Base-by-base conservation (phyloP, 2,113 vertebrate genomes). In the Urocynchramus pylzowi region DNA sequence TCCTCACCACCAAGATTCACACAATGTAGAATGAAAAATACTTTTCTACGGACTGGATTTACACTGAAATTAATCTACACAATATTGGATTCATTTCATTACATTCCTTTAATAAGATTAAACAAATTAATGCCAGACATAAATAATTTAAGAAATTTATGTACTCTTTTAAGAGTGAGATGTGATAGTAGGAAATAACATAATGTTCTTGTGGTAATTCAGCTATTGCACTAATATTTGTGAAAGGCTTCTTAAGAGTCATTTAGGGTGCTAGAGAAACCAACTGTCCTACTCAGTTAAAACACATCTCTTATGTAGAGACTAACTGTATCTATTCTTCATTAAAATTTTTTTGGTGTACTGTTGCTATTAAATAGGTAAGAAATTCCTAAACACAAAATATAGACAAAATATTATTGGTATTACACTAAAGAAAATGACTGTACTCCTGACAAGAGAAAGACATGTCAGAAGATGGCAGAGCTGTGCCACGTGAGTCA, bases 391-490 rank as follows among this genome's bases (percentile, higher is more conserved):
- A 49, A 63, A 67, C 33, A 68, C 24, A 76, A 90, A 91, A 20
- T 44, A 75, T 10, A 39, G 87, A 63, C 42, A 89, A 91, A 96
- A 89, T 92, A 81, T 35, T 65, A 52, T 90, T 90, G 75, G 37
- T 82, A 73, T 91, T 76, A 84, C 68, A 91, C 60, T 67, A 60
- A 67, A 27, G 22, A 84, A 85, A 90, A 87, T 78, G 3, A 90
- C 47, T 96, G 15, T 82, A 81, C 90, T 89, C 53, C 87, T 94
- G 91, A 80, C 52, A 95, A 79, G 78, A 79, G 78, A 80, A 87
- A 93, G 91, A 89, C 90, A 88, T 83, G 94, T 96, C 94, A 95
- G 90, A 97, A 94, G 96, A 93, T 96, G 96, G 97, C 96, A 96
- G 95, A 97, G 69, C 87, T 83, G 95, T 97, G 96, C 97, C 90